Evolutionary conservation across 2,797 vertebrate species (phyloP).

Genomic region (Lerista edwardsae): DNA sequence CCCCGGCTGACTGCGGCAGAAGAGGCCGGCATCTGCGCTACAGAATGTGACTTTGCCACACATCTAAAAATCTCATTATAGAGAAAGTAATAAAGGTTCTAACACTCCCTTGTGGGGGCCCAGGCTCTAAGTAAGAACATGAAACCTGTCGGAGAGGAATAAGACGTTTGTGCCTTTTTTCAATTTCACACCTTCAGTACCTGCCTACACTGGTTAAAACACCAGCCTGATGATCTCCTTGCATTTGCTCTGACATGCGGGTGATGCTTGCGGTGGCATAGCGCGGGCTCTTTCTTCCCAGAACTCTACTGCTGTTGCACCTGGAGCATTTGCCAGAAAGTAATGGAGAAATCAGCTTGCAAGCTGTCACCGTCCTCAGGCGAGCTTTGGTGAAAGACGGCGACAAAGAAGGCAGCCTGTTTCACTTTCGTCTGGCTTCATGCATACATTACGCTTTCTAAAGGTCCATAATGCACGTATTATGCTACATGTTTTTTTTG

Average conservation of each 20-base stretch:
- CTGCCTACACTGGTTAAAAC: constrained; percentile 50
- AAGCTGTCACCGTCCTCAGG: constrained; percentile 48
- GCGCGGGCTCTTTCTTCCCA: constrained; percentile 49
- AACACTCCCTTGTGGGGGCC: constrained; percentile 36
- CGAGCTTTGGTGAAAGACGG: constrained; percentile 17
- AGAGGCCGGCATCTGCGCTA: constrained; percentile 38
- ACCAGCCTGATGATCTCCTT: background rate
- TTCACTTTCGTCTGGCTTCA: constrained; percentile 10
- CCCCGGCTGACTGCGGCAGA: background rate
- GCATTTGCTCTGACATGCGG: constrained; percentile 34
- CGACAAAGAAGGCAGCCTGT: constrained; percentile 23
- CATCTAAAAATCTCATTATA: constrained; percentile 59
- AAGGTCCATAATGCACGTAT: too few species aligned
- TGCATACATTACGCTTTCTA: background rate
- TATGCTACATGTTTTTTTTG: background rate
- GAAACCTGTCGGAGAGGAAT: constrained; percentile 50
- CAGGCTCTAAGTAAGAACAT: constrained; percentile 54
- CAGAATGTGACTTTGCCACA: constrained; percentile 41
- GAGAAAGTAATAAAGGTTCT: constrained; percentile 58
- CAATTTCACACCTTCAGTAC: constrained; percentile 61
- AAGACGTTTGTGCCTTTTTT: constrained; percentile 49
- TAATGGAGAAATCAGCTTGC: constrained; percentile 58
- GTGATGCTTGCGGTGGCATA: constrained; percentile 33
- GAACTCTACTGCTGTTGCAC: constrained; percentile 43
- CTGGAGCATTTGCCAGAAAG: constrained; percentile 52